Base-by-base conservation (phyloP, 92 coral and sea anemone genomes). In the Actinernus sp. region DNA sequence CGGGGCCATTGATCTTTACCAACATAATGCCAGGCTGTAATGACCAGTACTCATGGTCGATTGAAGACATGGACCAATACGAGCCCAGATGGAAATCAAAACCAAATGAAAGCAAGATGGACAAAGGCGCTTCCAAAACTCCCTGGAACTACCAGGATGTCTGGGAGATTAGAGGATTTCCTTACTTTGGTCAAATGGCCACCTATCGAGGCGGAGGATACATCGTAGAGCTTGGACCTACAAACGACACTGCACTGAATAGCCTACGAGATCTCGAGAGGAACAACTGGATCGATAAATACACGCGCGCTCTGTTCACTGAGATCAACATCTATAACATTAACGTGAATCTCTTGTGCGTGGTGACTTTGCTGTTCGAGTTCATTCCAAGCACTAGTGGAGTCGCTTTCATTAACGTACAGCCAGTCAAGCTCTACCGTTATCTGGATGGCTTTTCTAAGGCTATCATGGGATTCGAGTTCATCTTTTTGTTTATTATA, bases 151-250 rank as follows among this genome's bases (percentile, higher is more conserved):
- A 85, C 73, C 74, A 61, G 29, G 50, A 76, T 27, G 71, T 74
- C 7, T 62, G 88, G 89, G 89, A 93, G 44, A 55, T 76, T n/a
- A 78, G 63, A 55, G 88, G 98, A 22, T 90, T 87, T 47, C 91
- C 93, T 4, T 93, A 93, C 47, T 49, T 91, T 49, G 98, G 97
- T 14, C 73, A 76, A 56, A 67, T 93, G 59, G 84, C 96, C 49
- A 85, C 97, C 8, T 93, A 93, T 64, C 78, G 84, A 30, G 98
- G 98, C 9, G 89, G 90, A 6, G 98, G 98, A 4, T 93, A 60
- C 25, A 73, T 93, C 9, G 55, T 76, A 43, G 82, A 82, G 31
- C 80, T 93, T 41, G 90, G 93, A 3, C 86, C 91, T 5, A 81
- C 82, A 30, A 52, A 79, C 49, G 62, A 54, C 55, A 48, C 80